Percentiles rank a stretch among this genome's conserved stretches.
phyloP scores from a whole-genome alignment of 2,113 vertebrate species.

The Tringa solitaria region DNA sequence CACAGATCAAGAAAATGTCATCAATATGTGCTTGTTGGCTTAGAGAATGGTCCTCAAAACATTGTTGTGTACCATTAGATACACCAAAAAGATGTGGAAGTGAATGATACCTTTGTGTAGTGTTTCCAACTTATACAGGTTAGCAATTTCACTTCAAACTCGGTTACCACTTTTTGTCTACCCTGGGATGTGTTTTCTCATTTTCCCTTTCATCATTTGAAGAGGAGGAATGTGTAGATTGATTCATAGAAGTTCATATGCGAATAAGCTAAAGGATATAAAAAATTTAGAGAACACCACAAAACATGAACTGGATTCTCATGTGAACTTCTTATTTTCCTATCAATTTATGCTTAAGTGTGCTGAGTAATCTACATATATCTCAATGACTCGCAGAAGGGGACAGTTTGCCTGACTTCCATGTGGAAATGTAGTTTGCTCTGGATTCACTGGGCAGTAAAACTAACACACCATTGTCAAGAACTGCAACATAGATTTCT shows the following conservation, averaged over 20 bases:
- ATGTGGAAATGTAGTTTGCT: background rate
- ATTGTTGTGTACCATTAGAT: background rate
- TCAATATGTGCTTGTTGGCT: background rate
- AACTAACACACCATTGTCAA: background rate
- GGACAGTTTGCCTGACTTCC: background rate
- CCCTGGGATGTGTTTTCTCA: background rate
- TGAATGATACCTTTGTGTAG: background rate
- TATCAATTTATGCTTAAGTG: background rate
- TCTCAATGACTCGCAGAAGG: background rate
- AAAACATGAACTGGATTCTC: background rate
- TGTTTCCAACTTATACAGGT: background rate
- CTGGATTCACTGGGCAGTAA: background rate
- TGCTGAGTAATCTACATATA: background rate
- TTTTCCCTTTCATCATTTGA: background rate
- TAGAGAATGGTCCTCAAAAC: background rate
- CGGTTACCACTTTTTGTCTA: background rate
- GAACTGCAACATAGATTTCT: background rate
- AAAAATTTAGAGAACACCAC: background rate
- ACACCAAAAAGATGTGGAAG: background rate
- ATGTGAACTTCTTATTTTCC: background rate
- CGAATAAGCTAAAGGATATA: background rate
- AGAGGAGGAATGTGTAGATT: background rate
- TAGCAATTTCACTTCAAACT: background rate
- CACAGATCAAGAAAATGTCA: background rate
- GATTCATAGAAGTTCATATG: background rate